Evolutionary conservation across 2,797 vertebrate species (phyloP).

Genomic region (Cryptoblepharus egeriae): DNA sequence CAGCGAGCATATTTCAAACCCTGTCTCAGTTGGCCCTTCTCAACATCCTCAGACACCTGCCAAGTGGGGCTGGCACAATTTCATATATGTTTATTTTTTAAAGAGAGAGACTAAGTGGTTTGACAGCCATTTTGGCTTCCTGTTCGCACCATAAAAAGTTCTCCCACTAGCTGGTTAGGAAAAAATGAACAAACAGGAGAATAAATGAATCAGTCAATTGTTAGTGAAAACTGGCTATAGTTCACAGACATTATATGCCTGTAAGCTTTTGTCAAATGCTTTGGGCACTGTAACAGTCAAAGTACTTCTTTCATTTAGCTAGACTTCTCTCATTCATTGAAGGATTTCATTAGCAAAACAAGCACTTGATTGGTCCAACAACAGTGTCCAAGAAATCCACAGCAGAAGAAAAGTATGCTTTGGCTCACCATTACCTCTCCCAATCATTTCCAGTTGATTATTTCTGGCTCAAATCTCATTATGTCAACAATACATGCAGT

Average conservation of each 20-base stretch:
- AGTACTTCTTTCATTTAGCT: conserved; percentile 41
- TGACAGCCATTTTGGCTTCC: conserved; percentile 44
- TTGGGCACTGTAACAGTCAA: conserved; percentile 30
- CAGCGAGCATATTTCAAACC: not conserved
- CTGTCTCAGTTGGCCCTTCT: conserved; percentile 16
- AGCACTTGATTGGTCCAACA: conserved; percentile 50
- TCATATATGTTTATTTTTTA: conserved; percentile 25
- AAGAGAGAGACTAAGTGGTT: conserved; percentile 20
- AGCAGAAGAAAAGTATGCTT: conserved; percentile 49
- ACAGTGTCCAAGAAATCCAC: conserved; percentile 54
- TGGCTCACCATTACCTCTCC: conserved; percentile 25
- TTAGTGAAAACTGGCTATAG: conserved; percentile 37
- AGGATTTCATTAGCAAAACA: conserved; percentile 59
- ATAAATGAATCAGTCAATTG: conserved; percentile 45
- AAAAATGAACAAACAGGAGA: conserved; percentile 34
- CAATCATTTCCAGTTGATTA: conserved; percentile 26
- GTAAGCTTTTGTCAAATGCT: conserved; percentile 41
- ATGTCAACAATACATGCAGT: not conserved
- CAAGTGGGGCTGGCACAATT: conserved; percentile 26
- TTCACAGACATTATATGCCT: conserved; percentile 29
- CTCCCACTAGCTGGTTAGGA: conserved; percentile 35
- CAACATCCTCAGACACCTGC: conserved; percentile 22
- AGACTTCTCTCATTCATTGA: conserved; percentile 35
- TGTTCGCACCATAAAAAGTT: conserved; percentile 33
- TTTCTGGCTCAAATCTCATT: conserved; percentile 5